Evolutionary conservation across 92 coral and sea anemone species (phyloP), one percentile per base, ranked within the genome.

Genomic region (Bergia sp.): DNA sequence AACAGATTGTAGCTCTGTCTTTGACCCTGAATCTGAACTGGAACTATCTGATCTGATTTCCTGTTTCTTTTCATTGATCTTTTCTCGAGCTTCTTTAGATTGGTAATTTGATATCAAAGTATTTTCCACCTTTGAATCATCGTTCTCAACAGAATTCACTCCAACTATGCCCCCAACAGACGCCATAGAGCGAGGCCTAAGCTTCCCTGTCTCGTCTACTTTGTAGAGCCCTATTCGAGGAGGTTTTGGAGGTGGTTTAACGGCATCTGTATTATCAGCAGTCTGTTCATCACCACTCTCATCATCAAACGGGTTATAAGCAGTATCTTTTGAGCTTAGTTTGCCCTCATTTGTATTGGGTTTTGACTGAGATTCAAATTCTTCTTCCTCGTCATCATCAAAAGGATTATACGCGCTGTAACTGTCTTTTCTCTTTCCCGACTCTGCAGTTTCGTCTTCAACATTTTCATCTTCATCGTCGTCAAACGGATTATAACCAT

Each of bases 401-500:
- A 97, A 97, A 4, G 98, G 99, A 86, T 95, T 97, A 41, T 87
- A 93, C 5, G 89, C 92, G 36, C n/a, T 37, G 79, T 85, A 76
- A 66, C 55, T 55, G 18, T 88, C 91, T 37, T 88, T 91, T 21
- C 72, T 71, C 37, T 72, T 76, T 64, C 71, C 44, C 66, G 67
- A 81, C 12, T 83, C 23, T 37, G 92, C 43, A 47, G 65, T 89
- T 71, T 53, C 72, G 7, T 39, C 90, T 37, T 36, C 74, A 23
- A 13, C 23, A 45, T 85, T 85, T n/a, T 93, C 95, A 43, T 76
- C 89, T 4, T 96, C 94, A 18, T 93, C 94, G 15, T 93, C 99
- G 18, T 96, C 96, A 86, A 96, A 97, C 2, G 99, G 99, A 87
- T 97, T 97, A 86, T 92, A 93, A 2, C 95, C 93, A 80, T 39